Conservation (phyloP, 2,888 invertebrate genomes). For the Euzetes globulus region DNA sequence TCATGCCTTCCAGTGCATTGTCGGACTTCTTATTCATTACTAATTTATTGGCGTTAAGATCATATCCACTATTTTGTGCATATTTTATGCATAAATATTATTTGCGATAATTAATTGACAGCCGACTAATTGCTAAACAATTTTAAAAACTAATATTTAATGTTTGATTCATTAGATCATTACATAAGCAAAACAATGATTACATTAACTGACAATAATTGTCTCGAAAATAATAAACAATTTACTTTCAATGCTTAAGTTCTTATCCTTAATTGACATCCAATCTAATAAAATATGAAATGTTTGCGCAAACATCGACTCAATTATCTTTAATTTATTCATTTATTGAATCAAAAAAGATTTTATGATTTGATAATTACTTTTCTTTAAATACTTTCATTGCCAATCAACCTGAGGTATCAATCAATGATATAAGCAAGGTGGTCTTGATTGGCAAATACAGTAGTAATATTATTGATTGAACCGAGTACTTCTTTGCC, state of each 20-base stretch:
- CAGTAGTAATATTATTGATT: too few relatives aligned
- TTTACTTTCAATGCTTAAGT: background rate
- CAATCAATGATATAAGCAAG: background rate
- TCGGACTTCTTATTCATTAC: background rate
- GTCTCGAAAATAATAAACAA: background rate
- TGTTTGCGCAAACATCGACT: background rate
- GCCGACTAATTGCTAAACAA: background rate
- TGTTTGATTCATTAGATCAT: background rate
- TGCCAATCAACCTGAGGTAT: background rate
- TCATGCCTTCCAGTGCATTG: background rate
- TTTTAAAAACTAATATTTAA: background rate
- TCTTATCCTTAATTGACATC: background rate
- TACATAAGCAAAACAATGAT: constrained; percentile 3
- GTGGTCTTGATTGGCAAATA: too few relatives aligned
- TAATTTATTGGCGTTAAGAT: background rate
- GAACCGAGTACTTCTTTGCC: too few relatives aligned
- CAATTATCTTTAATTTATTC: constrained; percentile 14
- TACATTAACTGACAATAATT: background rate
- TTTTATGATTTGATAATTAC: constrained; percentile 15
- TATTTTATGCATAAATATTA: background rate
- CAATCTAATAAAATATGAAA: background rate
- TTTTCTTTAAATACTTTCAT: background rate
- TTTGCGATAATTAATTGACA: constrained; percentile 4
- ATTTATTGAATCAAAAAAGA: constrained; percentile 12
- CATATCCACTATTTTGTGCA: background rate